Base-by-base conservation (phyloP, 2,797 vertebrate species). In the Vireo griseus region DNA sequence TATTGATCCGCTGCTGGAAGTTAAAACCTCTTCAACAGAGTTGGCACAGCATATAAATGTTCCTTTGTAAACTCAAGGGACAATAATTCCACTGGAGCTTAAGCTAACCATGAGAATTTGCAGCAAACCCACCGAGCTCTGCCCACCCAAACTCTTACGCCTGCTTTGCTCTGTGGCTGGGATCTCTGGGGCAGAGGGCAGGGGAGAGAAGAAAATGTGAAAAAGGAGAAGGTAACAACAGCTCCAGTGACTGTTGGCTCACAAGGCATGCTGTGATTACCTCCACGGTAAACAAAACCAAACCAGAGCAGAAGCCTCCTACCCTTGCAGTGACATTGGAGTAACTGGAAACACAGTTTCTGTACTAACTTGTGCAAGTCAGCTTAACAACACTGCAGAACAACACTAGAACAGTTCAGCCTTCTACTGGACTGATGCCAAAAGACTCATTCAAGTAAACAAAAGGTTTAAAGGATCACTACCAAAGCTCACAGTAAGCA, bases 401-500 rank as follows among this genome's bases (percentile, higher is more conserved):
- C 73, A 86, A 11, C 35, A 68, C 62, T 2, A 31, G 44, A 89
- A 52, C 48, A 82, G 82, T 55, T 69, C 74, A 87, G 67, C 31
- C 40, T 79, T 44, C 71, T 59, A 9, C 67, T 71, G 84, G 44
- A 52, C 45, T 85, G 13, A 52, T 66, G 95, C 91, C 89, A 92
- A 66, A 78, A 66, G 78, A 71, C 55, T 92, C 58, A 15, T 13
- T 79, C 28, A 75, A 92, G 84, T 92, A 91, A 95, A 92, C 48
- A 67, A 67, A 91, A 91, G 85, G 71, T 91, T 93, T 91, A 92
- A 96, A 82, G 87, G 94, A 79, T 96, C 91, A 47, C 75, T 82
- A 67, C 25, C 50, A 85, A 87, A 91, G 81, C 81, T 82, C 78
- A 82, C 44, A 73, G 67, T 59, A 67, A 85, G 65, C n/a, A 35